Evolutionary conservation across 1,140 invertebrate genomes (phyloP).

Genomic region (Brachionus asplanchnoidis): DNA sequence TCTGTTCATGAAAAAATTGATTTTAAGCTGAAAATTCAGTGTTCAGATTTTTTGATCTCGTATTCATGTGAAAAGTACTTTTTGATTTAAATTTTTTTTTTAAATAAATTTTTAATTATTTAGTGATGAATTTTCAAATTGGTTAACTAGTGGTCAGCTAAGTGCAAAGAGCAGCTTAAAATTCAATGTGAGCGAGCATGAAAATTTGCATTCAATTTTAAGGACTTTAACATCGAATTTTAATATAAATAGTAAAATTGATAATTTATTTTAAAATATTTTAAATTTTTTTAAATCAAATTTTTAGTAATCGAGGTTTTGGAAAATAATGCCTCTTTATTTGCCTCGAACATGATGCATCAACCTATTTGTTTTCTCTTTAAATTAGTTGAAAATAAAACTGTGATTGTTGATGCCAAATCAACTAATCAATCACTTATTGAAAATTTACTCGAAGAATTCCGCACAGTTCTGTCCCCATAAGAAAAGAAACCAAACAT

Average conservation of each 20-base stretch:
- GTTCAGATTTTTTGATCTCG: background rate
- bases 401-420: background rate
- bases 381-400: background rate
- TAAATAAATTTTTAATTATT: background rate
- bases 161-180: background rate
- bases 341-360: constrained; percentile 3
- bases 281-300: background rate
- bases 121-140: constrained; percentile 31
- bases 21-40: constrained; percentile 27
- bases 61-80: background rate
- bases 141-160: background rate
- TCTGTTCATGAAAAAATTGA: constrained; percentile 36
- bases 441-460: constrained; percentile 32
- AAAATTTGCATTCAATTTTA: background rate
- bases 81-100: background rate
- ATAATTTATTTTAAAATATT: background rate
- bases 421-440: constrained; percentile 8
- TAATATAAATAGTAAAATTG: background rate
- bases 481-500: background rate
- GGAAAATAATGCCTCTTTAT: constrained; percentile 18
- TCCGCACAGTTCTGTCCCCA: background rate
- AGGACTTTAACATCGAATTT: constrained; percentile 7
- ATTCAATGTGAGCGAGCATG: background rate
- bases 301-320: background rate
- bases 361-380: constrained; percentile 30